These are phyloP conservation scores for Glyptemys insculpta DNA, from an alignment of 2,797 vertebrate species.

Conservation along the genomic window DNA sequence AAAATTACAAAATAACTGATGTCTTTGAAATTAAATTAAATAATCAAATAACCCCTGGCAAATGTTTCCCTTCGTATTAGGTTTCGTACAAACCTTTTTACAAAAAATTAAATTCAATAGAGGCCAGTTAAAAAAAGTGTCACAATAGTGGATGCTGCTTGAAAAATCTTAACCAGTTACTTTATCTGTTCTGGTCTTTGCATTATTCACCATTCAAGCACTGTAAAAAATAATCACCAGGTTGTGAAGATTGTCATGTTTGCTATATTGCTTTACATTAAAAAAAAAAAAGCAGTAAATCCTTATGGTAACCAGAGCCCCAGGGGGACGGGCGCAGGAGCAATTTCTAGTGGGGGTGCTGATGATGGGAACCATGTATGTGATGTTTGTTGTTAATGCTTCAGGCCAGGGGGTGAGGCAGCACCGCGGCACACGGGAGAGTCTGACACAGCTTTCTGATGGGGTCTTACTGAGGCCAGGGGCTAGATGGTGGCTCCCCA, in stretches of 20 bases:
- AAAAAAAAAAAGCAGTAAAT: accelerated
- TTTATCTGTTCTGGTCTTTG: background rate
- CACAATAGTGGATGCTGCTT: background rate
- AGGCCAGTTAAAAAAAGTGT: background rate
- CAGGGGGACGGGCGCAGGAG: accelerated
- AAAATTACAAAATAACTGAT: constrained; percentile 18
- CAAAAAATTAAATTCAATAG: background rate
- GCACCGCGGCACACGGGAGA: too few species aligned
- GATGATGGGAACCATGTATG: background rate
- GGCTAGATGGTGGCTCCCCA: background rate
- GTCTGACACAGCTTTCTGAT: background rate
- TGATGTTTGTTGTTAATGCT: too few species aligned
- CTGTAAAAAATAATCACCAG: background rate
- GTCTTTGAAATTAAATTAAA: constrained; percentile 38
- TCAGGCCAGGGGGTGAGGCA: too few species aligned
- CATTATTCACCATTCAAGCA: background rate
- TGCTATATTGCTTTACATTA: background rate
- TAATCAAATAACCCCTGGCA: background rate
- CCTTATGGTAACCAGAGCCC: accelerated
- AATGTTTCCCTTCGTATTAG: background rate
- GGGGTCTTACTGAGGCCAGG: background rate
- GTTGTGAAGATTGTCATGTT: accelerated
- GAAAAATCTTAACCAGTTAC: background rate
- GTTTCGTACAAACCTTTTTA: background rate
- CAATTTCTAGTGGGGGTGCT: background rate